Base-by-base conservation (phyloP, 2,888 invertebrate genomes). In the Blastobasis lacticolella region DNA sequence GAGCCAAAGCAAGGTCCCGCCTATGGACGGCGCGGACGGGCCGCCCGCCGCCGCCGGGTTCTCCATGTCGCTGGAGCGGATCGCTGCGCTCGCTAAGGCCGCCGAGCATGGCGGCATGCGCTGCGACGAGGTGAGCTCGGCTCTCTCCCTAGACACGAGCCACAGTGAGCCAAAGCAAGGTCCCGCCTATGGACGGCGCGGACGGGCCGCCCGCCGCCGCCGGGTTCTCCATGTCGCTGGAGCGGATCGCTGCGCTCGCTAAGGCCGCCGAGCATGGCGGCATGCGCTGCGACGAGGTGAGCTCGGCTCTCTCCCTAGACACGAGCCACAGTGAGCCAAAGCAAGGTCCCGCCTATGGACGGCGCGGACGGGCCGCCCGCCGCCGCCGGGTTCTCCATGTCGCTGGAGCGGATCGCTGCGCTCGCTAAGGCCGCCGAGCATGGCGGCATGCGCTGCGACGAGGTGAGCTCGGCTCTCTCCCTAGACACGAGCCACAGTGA, bases 201-300 rank as follows among this genome's bases (percentile, higher is more conserved):
- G 75, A 77, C 4, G 56, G 79, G 3, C 74, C 71, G 10, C 69
- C 76, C 5, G 71, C 69, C 23, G 95, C 94, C 0, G 95, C 94
- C 0, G 97, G 97, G 0, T 92, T 97, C 58, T 96, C 96, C 5
- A 91, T 97, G 68, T 95, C 94, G 0, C 76, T 97, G 54, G 97
- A 97, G 65, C 92, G 93, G 66, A 87, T 97, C 61, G 91, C 66
- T 61, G 88, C 63, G 75, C 89, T 66, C 77, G 23, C 23, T 23
- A 23, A 23, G 23, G 23, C 23, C 23, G 23, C 23, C 23, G 23
- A 23, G 23, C 23, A 23, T 3, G 23, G 23, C 2, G 23, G 23
- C 23, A 23, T 23, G 23, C 23, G 23, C 23, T 23, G n/a, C n/a
- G n/a, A n/a, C n/a, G n/a, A n/a, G n/a, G n/a, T n/a, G n/a, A n/a